phyloP scores from a whole-genome alignment of 2,113 vertebrate genomes.

The Xiphophorus couchianus region DNA sequence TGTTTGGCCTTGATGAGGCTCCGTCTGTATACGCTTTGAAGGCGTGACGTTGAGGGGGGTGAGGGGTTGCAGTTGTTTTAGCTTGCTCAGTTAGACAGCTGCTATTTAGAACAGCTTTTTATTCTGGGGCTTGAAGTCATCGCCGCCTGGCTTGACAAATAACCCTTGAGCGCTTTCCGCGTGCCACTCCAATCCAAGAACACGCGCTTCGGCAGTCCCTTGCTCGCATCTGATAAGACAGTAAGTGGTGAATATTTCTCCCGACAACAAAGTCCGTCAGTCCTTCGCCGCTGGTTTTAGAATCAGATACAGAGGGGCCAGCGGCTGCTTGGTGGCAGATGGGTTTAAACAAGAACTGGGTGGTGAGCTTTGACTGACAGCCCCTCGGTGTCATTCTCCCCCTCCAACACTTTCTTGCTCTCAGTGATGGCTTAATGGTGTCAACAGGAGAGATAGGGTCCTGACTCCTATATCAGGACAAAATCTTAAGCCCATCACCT shows the following conservation, averaged over 20 bases:
- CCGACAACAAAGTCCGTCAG: slow-evolving; percentile 35
- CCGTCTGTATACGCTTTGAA: slow-evolving; percentile 34
- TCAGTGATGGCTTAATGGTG: slow-evolving; percentile 74
- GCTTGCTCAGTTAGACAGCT: slow-evolving; percentile 29
- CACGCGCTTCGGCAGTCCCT: slow-evolving; percentile 35
- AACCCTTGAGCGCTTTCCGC: slow-evolving; percentile 61
- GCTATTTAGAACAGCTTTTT: slow-evolving; percentile 52
- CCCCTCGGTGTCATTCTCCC: slow-evolving; percentile 20
- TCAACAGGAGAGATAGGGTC: slow-evolving; percentile 75
- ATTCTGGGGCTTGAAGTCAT: slow-evolving; percentile 45
- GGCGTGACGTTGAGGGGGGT: slow-evolving; percentile 36
- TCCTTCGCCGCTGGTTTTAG: slow-evolving; percentile 41
- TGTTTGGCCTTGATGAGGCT: slow-evolving; percentile 19
- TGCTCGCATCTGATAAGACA: slow-evolving; percentile 63
- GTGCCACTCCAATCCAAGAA: slow-evolving; percentile 54
- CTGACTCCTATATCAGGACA: slow-evolving; percentile 75
- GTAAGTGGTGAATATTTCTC: slow-evolving; percentile 59
- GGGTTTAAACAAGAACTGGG: slow-evolving; percentile 71
- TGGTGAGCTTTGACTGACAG: slow-evolving; percentile 65
- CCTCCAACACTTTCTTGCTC: slow-evolving; percentile 34
- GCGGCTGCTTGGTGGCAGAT: slow-evolving; percentile 57
- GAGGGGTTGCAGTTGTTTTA: slow-evolving; percentile 51
- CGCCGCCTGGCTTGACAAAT: slow-evolving; percentile 59
- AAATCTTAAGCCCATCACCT: slow-evolving; percentile 79
- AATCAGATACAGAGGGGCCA: slow-evolving; percentile 67